Conservation (phyloP, 2,888 invertebrate genomes). For the Apamea anceps region DNA sequence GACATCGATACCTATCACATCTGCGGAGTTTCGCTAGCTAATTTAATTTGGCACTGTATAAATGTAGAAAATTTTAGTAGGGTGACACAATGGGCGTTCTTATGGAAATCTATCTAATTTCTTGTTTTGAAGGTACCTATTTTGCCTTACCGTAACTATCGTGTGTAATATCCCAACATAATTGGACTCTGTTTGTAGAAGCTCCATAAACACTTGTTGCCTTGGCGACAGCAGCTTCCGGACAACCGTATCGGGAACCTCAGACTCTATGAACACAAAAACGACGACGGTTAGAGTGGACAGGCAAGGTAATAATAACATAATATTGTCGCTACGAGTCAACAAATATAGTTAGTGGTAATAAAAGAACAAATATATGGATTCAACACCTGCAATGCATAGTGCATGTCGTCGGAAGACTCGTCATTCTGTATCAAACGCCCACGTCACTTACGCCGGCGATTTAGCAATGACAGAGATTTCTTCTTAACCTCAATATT, state of each 20-base stretch:
- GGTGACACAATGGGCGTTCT: not conserved
- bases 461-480: not conserved
- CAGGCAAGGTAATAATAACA: not conserved
- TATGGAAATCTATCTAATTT: not conserved
- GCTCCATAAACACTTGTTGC: constrained; percentile 96
- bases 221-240: constrained; percentile 93
- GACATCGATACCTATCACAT: no score
- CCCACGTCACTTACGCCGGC: not conserved
- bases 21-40: no score
- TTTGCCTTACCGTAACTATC: constrained; percentile 94
- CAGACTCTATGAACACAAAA: constrained; percentile 83
- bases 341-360: constrained; percentile 10
- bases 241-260: constrained; percentile 91
- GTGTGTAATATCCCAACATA: constrained; percentile 98
- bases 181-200: constrained; percentile 99
- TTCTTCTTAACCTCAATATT: not conserved
- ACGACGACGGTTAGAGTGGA: constrained; percentile 13
- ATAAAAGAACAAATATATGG: constrained; percentile 6
- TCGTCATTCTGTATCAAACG: constrained; percentile 18
- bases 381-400: constrained; percentile 24
- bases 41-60: no score
- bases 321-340: not conserved
- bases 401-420: constrained; percentile 5
- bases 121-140: not conserved
- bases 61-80: not conserved